Conservation (phyloP, 2,888 invertebrate species). For the Meghimatium bilineatum region DNA sequence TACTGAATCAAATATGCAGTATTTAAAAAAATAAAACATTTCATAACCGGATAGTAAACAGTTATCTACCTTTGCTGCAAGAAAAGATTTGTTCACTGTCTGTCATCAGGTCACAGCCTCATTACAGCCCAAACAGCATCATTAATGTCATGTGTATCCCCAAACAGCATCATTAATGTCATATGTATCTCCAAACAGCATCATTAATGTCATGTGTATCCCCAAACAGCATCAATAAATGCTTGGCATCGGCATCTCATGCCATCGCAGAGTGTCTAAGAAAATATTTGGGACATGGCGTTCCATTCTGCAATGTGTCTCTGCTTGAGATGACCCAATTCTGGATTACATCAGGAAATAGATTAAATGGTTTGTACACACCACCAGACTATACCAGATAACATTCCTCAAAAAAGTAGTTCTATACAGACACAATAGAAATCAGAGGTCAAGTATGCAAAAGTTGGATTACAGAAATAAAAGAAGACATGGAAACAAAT, state of each 20-base stretch:
- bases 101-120: background rate
- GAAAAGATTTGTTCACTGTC: background rate
- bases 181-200: background rate
- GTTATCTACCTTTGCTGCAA: background rate
- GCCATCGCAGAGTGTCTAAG: slow-evolving; percentile 16
- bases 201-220: slow-evolving; percentile 5
- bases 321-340: background rate
- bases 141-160: too few species aligned
- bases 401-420: too few species aligned
- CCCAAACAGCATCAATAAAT: background rate
- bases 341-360: too few species aligned
- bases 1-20: too few species aligned
- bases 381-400: too few species aligned
- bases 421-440: too few species aligned
- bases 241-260: slow-evolving; percentile 24
- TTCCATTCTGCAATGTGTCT: slow-evolving; percentile 33
- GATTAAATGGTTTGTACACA: too few species aligned
- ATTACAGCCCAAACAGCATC: too few species aligned
- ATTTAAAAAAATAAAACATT: background rate
- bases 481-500: too few species aligned
- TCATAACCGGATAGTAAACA: background rate
- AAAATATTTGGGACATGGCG: slow-evolving; percentile 1
- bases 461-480: too few species aligned
- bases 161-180: too few species aligned
- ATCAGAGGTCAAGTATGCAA: too few species aligned